A percentile compares a stretch with the other conserved stretches of the same genome.
Conservation (phyloP, 2,113 vertebrate genomes). For the Petromus typicus region DNA sequence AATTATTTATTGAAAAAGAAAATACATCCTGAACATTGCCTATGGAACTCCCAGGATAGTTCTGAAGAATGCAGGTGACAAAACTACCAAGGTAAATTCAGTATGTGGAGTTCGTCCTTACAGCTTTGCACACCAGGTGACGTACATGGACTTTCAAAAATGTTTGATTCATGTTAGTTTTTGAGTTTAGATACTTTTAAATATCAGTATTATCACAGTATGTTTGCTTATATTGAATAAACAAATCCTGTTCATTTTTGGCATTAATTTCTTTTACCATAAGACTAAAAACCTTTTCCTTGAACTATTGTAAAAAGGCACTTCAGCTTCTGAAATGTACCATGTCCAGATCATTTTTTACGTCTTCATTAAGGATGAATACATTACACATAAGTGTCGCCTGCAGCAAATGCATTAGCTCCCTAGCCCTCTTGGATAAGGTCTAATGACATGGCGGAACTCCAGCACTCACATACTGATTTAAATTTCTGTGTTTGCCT, state of each 20-base stretch:
- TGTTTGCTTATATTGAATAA: neutral
- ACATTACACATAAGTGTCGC: neutral
- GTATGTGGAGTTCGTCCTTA: neutral
- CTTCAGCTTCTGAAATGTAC: constrained; percentile 36
- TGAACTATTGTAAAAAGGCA: constrained; percentile 36
- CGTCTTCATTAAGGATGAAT: constrained; percentile 26
- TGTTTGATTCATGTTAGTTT: neutral
- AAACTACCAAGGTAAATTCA: neutral
- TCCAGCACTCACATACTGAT: neutral
- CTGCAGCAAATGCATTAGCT: constrained; percentile 20
- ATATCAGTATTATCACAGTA: neutral
- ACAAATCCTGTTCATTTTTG: neutral
- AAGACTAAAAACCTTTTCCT: constrained; percentile 19
- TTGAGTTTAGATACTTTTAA: neutral
- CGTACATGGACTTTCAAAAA: neutral
- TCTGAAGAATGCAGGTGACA: neutral
- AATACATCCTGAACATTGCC: neutral
- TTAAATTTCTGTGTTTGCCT: neutral
- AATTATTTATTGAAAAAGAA: neutral
- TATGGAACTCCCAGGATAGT: neutral
- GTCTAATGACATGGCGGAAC: neutral
- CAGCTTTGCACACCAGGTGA: neutral
- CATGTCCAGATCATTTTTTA: neutral
- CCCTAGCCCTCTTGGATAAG: neutral
- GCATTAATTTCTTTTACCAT: constrained; percentile 31